A percentile compares a stretch with the other conserved stretches of the same genome.
These are phyloP conservation scores for Bothrops alternatus DNA, from an alignment of 2,797 vertebrate species.

Conservation along the genomic window DNA sequence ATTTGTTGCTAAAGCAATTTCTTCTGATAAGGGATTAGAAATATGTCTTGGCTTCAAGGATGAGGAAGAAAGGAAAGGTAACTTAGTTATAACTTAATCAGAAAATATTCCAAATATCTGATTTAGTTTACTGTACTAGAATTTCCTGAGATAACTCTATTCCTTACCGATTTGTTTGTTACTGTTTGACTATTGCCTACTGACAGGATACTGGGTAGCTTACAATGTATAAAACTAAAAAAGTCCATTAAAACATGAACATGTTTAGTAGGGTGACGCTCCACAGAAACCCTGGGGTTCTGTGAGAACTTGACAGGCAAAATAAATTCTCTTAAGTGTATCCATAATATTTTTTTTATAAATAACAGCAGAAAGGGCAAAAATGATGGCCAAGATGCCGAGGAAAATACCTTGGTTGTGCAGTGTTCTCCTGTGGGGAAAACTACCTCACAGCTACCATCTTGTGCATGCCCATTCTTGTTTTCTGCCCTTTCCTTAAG, in stretches of 20 bases:
- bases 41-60: background rate
- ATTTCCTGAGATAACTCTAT: background rate
- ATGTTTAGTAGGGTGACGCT: background rate
- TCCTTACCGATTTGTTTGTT: background rate
- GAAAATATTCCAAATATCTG: background rate
- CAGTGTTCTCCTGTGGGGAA: background rate
- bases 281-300: background rate
- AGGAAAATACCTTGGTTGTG: background rate
- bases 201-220: background rate
- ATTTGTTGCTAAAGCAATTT: background rate
- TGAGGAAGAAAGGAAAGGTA: background rate
- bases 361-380: background rate
- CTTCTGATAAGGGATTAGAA: background rate
- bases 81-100: background rate
- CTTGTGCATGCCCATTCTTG: background rate
- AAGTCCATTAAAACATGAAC: background rate
- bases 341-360: background rate
- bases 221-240: background rate
- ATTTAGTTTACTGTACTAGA: background rate
- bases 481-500: background rate
- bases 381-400: background rate
- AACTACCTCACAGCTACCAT: background rate
- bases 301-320: background rate
- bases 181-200: background rate
- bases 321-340: background rate